phyloP scores from a whole-genome alignment of 2,113 vertebrate genomes.

The Sylvietta virens region DNA sequence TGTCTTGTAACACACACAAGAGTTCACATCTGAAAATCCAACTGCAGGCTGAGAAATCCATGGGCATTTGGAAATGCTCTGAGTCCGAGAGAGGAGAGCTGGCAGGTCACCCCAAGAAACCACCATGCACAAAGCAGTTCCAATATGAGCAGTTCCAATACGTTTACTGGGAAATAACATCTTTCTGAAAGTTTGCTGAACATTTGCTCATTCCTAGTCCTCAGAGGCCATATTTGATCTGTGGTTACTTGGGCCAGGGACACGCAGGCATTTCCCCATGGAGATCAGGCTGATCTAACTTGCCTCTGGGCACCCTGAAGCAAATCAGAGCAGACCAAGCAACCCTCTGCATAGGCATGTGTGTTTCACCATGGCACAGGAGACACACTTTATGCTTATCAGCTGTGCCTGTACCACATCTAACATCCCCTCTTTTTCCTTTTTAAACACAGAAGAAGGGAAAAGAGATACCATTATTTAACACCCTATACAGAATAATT shows the following conservation, averaged over 20 bases:
- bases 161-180: fast-evolving
- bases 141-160: not conserved
- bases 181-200: not conserved
- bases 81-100: not conserved
- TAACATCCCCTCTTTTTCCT: not conserved
- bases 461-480: not conserved
- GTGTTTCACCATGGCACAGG: not conserved
- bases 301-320: not conserved
- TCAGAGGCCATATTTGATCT: not conserved
- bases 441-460: not conserved
- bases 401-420: not conserved
- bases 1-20: not conserved
- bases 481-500: not conserved
- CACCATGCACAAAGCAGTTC: not conserved
- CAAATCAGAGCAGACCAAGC: not conserved
- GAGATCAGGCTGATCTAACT: not conserved
- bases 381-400: not conserved
- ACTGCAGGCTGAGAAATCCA: not conserved
- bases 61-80: not conserved
- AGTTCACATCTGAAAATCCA: not conserved
- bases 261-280: fast-evolving
- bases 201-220: not conserved
- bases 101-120: not conserved
- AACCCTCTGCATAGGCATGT: not conserved
- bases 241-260: not conserved